These are phyloP conservation scores for Oreochromis aureus DNA, from an alignment of 2,113 vertebrate genomes.

Conservation along the genomic window DNA sequence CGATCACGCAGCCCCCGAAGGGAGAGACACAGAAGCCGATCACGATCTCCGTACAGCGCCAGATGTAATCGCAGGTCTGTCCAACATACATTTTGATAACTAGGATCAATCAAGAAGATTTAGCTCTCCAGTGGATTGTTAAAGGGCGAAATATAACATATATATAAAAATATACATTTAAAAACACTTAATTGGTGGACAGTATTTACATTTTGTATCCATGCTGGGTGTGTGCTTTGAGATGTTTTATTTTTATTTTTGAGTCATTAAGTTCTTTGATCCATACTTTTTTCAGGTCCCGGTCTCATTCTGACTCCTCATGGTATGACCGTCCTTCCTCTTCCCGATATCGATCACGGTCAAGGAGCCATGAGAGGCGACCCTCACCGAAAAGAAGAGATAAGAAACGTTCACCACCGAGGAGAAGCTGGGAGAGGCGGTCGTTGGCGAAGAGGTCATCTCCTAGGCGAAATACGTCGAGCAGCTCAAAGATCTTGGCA, in stretches of 20 bases:
- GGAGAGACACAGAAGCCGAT: background rate
- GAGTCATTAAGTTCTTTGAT: background rate
- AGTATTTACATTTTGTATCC: background rate
- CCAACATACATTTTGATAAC: background rate
- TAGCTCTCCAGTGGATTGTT: background rate
- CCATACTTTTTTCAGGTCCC: background rate
- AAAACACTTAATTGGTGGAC: fast-evolving
- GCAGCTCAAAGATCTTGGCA: constrained; percentile 9
- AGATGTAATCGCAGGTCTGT: constrained; percentile 33
- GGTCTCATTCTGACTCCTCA: constrained; percentile 7
- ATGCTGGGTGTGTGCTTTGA: background rate
- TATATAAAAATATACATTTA: background rate
- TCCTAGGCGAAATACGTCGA: background rate
- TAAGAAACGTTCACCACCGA: background rate
- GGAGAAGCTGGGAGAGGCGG: background rate
- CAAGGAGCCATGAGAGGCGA: background rate
- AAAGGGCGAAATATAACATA: background rate
- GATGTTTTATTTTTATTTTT: background rate
- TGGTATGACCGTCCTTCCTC: background rate
- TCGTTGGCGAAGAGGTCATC: background rate
- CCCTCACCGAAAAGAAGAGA: background rate
- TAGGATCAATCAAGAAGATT: background rate
- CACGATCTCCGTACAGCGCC: background rate
- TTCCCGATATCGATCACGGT: background rate
- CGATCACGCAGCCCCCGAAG: background rate